Percentiles rank a stretch among this genome's conserved stretches.
Conservation (phyloP, 2,888 invertebrate genomes). For the Apodemia mormo region DNA sequence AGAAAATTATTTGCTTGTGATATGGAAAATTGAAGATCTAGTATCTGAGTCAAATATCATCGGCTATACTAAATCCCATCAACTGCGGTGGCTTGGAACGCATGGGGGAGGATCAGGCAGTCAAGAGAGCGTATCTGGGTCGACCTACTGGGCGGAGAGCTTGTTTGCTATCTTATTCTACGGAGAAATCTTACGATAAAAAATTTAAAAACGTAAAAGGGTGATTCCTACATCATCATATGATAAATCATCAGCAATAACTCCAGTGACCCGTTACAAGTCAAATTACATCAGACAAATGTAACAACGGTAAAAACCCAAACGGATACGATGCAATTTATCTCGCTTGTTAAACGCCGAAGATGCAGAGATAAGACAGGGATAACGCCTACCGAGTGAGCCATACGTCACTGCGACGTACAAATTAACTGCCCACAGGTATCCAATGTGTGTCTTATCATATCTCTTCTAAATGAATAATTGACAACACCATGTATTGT, state of each 20-base stretch:
- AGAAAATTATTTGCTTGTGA: too few species aligned
- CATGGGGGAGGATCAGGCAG: too few species aligned
- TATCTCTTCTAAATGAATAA: too few species aligned
- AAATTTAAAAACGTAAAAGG: background rate
- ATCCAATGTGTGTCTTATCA: background rate
- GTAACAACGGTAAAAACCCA: constrained; percentile 56
- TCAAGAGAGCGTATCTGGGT: too few species aligned
- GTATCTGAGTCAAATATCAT: too few species aligned
- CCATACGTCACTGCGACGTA: constrained; percentile 23
- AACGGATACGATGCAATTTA: constrained; percentile 56
- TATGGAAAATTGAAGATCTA: too few species aligned
- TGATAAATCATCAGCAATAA: constrained; percentile 1
- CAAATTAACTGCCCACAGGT: constrained; percentile 5
- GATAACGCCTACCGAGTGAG: constrained; percentile 55
- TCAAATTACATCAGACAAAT: constrained; percentile 32
- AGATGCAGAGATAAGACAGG: constrained; percentile 70
- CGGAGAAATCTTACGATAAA: too few species aligned
- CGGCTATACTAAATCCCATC: too few species aligned
- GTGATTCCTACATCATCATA: background rate
- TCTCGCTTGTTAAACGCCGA: constrained; percentile 65
- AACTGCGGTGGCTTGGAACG: too few species aligned
- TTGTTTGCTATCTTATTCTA: too few species aligned
- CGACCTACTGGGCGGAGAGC: too few species aligned
- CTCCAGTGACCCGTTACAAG: background rate
- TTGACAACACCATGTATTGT: too few species aligned